Conservation (phyloP, 1,140 invertebrate species). For the Melitaea cinxia region DNA sequence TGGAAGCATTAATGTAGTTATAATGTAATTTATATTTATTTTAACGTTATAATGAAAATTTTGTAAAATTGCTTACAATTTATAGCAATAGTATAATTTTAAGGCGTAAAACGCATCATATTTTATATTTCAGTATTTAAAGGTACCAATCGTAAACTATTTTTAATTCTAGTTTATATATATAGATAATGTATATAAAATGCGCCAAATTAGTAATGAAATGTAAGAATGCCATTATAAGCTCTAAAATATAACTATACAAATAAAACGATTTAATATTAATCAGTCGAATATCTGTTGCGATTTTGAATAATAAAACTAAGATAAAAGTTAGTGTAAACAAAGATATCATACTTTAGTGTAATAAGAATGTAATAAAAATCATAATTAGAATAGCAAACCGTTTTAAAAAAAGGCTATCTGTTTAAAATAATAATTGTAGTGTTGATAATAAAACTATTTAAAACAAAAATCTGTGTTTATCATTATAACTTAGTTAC, state of each 20-base stretch:
- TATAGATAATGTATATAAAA: constrained; percentile 24
- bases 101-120: constrained; percentile 55
- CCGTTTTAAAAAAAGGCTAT: constrained; percentile 43
- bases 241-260: constrained; percentile 4
- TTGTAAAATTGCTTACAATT: constrained; percentile 9
- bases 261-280: constrained; percentile 16
- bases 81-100: constrained; percentile 28
- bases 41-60: constrained; percentile 5
- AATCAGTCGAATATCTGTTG: constrained; percentile 26
- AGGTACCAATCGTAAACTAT: constrained; percentile 15
- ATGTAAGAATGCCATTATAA: constrained; percentile 12
- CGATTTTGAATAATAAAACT: constrained; percentile 17
- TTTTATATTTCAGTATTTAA: constrained; percentile 21
- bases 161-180: constrained; percentile 16
- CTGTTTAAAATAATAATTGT: constrained; percentile 61
- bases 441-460: constrained; percentile 70
- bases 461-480: constrained; percentile 11
- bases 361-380: constrained; percentile 50
- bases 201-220: constrained; percentile 30
- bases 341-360: constrained; percentile 57
- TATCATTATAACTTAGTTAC: background rate
- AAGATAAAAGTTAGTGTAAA: constrained; percentile 16
- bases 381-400: constrained; percentile 49
- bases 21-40: background rate
- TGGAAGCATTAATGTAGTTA: background rate